phyloP scores from a whole-genome alignment of 2,888 invertebrate species.

The Drosophila cyrtoloma region DNA sequence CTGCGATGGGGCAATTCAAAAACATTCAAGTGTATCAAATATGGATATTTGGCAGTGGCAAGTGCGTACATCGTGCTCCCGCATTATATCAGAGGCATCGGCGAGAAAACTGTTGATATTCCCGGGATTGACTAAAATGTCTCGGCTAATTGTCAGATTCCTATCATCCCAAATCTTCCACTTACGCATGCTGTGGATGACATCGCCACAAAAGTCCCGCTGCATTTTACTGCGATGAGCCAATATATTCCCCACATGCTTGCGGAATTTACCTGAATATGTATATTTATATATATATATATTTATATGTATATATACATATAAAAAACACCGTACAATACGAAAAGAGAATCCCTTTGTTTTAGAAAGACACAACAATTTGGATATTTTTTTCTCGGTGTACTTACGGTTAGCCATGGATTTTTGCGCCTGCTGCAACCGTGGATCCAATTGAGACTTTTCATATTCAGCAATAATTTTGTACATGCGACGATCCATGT shows the following conservation, averaged over 20 bases:
- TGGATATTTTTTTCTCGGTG: neutral
- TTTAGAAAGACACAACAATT: neutral
- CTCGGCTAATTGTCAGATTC: slow-evolving; percentile 34
- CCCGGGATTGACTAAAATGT: slow-evolving; percentile 58
- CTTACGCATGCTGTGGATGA: slow-evolving; percentile 75
- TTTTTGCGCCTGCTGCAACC: neutral
- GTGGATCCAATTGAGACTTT: slow-evolving; percentile 10
- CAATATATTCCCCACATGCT: neutral
- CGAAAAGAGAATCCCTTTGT: neutral
- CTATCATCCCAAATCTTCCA: slow-evolving; percentile 71
- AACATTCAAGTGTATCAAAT: slow-evolving; percentile 1
- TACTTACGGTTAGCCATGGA: slow-evolving; percentile 35
- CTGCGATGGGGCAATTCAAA: neutral
- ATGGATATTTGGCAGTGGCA: slow-evolving; percentile 32
- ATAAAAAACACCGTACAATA: too few relatives aligned
- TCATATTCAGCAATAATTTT: slow-evolving; percentile 66
- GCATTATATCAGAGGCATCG: slow-evolving; percentile 3
- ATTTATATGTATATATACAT: too few relatives aligned
- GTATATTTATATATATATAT: neutral
- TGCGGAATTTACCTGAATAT: slow-evolving; percentile 27
- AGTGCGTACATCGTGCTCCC: neutral
- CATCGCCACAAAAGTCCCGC: slow-evolving; percentile 64
- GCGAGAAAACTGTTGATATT: slow-evolving; percentile 56
- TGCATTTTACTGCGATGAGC: neutral
- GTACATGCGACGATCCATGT: slow-evolving; percentile 61